A percentile compares a stretch with the other conserved stretches of the same genome.
These are phyloP conservation scores for Theristicus caerulescens DNA, from an alignment of 2,113 vertebrate genomes.

Conservation along the genomic window DNA sequence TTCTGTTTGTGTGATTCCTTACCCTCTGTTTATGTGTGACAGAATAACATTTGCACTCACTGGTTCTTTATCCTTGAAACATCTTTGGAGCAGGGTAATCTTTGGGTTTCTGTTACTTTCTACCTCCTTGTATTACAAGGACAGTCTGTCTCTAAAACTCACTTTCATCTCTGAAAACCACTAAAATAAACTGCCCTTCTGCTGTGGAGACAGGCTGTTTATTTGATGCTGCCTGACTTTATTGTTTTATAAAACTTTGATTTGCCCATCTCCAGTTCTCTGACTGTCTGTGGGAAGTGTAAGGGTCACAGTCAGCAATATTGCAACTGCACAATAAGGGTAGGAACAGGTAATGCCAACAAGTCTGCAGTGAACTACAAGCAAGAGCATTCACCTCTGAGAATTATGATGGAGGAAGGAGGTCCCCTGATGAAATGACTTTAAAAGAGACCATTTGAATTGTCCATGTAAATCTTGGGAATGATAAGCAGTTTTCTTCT, in stretches of 20 bases:
- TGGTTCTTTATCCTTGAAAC: background rate
- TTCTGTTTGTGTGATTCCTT: background rate
- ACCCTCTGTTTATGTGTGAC: background rate
- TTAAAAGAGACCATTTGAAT: background rate
- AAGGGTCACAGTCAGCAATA: background rate
- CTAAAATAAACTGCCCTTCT: background rate
- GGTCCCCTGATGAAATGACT: background rate
- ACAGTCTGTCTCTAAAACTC: background rate
- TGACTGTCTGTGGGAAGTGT: background rate
- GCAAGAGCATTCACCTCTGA: background rate
- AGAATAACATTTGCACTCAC: background rate
- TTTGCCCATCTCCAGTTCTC: background rate
- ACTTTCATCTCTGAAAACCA: background rate
- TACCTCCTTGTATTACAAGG: background rate
- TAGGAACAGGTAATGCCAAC: background rate
- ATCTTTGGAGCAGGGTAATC: background rate
- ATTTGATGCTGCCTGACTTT: conserved; percentile 10
- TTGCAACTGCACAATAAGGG: background rate
- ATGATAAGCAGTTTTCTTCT: background rate
- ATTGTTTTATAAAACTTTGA: conserved; percentile 34
- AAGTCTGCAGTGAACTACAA: background rate
- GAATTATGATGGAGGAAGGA: background rate
- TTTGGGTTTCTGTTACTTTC: background rate
- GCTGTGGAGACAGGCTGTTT: background rate
- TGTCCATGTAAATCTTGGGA: background rate